Evolutionary conservation across 2,797 vertebrate genomes (phyloP).

Genomic region (Coregonus ussuriensis): DNA sequence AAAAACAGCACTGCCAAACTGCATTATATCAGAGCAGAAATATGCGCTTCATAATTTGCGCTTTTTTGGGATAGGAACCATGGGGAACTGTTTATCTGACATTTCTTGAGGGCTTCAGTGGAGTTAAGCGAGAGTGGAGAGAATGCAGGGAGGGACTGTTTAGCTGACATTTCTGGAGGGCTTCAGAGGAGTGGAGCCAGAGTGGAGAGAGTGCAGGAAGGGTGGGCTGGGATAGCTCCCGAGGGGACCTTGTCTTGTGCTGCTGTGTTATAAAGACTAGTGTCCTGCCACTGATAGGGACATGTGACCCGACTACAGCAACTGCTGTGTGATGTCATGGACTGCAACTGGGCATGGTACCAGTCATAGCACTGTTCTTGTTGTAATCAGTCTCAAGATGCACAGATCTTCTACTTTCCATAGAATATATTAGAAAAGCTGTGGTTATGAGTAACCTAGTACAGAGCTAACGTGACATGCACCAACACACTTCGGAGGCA

Average conservation of each 20-base stretch:
- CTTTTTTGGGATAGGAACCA: constrained; percentile 2
- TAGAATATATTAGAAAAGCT: not conserved
- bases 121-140: constrained; percentile 1
- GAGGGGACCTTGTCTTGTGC: constrained; percentile 19
- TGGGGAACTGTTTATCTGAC: constrained; percentile 34
- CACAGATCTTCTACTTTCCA: not conserved
- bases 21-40: constrained; percentile 36
- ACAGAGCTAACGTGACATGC: constrained; percentile 16
- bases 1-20: constrained; percentile 10
- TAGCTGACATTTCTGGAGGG: constrained; percentile 14
- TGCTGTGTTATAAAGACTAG: constrained; percentile 24
- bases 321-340: constrained; percentile 34
- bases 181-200: constrained; percentile 19
- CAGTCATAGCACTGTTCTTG: constrained; percentile 50
- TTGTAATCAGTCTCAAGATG: constrained; percentile 44
- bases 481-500: constrained; percentile 6
- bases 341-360: constrained; percentile 54
- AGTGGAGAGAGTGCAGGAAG: not conserved
- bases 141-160: not conserved
- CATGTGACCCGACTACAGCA: constrained; percentile 23
- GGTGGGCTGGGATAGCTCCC: constrained; percentile 39
- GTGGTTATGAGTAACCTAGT: constrained; percentile 32
- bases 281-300: constrained; percentile 37
- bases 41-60: not conserved
- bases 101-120: no score